Base-by-base conservation (phyloP, 2,113 vertebrate species). In the Rallus limicola region DNA sequence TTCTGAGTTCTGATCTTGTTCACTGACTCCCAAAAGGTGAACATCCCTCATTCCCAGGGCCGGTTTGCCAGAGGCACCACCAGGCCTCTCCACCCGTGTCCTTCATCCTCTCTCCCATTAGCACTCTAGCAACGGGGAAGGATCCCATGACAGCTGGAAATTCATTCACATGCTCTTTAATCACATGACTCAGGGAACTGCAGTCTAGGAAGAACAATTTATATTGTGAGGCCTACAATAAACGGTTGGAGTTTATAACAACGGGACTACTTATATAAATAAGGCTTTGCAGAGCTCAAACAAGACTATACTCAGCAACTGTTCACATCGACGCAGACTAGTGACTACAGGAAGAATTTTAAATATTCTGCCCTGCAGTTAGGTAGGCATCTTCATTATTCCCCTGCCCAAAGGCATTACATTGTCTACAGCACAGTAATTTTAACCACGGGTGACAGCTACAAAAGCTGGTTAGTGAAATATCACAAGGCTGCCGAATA, bases 101-200 rank as follows among this genome's bases (percentile, higher is more conserved):
- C 69, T 78, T 59, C 38, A 38, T 42, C 33, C 81, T 78, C 42
- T 48, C 53, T 64, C 86, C 65, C 62, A 38, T 81, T 42, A 84
- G 77, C 80, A 46, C 46, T 78, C 36, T 4, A 71, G 77, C 72
- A 56, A 68, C 31, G 53, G 53, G 64, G 40, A 88, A 44, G 46
- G 86, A 93, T 90, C 68, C 80, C 69, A 48, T 36, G 69, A 53
- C 72, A 91, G 86, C 58, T 89, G n/a, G 48, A 82, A 88, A 91
- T 81, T 93, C 83, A 92, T 95, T 96, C 96, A 82, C 48, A 42
- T 95, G 91, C 72, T 78, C 81, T 91, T 67, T 78, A 78, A 87
- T 80, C 44, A 85, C 62, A 33, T 83, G 79, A 92, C 46, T 88
- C 33, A 55, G 83, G 79, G 67, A 82, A 63, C 68, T 60, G 68